These are phyloP conservation scores for Habropoda laboriosa DNA, from an alignment of 1,140 invertebrate genomes.

Conservation along the genomic window DNA sequence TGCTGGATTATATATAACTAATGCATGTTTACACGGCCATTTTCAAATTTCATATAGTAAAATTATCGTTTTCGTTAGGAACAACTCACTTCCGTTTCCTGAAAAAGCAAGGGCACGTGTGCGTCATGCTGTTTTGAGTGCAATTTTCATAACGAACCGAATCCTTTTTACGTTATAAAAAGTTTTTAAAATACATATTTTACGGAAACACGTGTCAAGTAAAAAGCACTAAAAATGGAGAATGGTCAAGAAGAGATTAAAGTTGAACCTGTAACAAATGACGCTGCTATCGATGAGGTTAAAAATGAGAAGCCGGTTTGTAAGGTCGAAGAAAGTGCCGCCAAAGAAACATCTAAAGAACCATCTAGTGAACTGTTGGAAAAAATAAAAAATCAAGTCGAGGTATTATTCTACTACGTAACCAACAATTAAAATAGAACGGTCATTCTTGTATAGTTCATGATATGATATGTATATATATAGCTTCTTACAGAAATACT, in stretches of 20 bases:
- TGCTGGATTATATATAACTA: no score
- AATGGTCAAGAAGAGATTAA: constrained; percentile 56
- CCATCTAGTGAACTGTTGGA: constrained; percentile 61
- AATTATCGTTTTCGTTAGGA: background rate
- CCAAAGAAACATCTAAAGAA: constrained; percentile 40
- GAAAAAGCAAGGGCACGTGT: constrained; percentile 22
- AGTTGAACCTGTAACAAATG: constrained; percentile 13
- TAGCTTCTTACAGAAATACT: background rate
- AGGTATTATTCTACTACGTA: constrained; percentile 65
- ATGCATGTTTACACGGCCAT: background rate
- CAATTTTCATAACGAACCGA: background rate
- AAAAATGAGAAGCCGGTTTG: constrained; percentile 51
- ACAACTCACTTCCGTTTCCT: constrained; percentile 15
- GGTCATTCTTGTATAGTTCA: background rate
- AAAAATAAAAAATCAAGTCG: constrained; percentile 76
- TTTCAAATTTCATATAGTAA: background rate
- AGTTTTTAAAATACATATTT: background rate
- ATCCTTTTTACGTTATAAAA: background rate
- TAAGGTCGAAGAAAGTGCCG: constrained; percentile 40
- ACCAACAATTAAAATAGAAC: background rate
- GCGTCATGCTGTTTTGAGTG: constrained; percentile 1
- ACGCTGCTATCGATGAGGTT: constrained; percentile 31
- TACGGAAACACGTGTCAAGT: background rate
- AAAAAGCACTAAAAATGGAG: constrained; percentile 46
- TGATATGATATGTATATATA: background rate